Evolutionary conservation across 2,113 vertebrate species (phyloP).

Genomic region (Chauna torquata): DNA sequence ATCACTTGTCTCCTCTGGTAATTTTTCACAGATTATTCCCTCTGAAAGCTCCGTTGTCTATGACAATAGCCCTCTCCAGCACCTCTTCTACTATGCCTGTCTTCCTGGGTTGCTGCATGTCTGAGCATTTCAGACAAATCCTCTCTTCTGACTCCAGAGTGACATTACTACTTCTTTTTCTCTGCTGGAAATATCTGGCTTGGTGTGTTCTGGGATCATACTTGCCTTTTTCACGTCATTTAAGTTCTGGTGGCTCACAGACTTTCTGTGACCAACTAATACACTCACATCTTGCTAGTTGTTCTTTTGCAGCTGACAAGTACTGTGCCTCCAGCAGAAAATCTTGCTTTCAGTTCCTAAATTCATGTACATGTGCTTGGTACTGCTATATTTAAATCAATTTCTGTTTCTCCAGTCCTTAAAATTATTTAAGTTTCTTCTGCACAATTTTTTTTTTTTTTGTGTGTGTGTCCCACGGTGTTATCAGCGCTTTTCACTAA

Average conservation of each 20-base stretch:
- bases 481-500: background rate
- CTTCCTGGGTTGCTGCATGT: background rate
- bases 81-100: background rate
- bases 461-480: background rate
- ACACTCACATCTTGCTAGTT: background rate
- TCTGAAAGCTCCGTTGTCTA: background rate
- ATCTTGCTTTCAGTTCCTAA: background rate
- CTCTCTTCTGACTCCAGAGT: background rate
- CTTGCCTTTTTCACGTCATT: background rate
- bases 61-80: background rate
- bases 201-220: background rate
- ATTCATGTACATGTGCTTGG: background rate
- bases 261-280: background rate
- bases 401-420: background rate
- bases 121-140: background rate
- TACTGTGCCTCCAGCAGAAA: background rate
- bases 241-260: background rate
- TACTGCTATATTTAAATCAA: background rate
- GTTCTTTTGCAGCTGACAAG: background rate
- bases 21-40: background rate
- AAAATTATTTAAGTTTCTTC: background rate
- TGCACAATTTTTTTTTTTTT: background rate
- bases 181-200: background rate
- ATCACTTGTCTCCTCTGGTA: background rate
- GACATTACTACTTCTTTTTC: background rate